Percentiles rank a stretch among this genome's conserved stretches.
phyloP scores from a whole-genome alignment of 2,113 vertebrate species.

The Myanophis thanlyinensis region DNA sequence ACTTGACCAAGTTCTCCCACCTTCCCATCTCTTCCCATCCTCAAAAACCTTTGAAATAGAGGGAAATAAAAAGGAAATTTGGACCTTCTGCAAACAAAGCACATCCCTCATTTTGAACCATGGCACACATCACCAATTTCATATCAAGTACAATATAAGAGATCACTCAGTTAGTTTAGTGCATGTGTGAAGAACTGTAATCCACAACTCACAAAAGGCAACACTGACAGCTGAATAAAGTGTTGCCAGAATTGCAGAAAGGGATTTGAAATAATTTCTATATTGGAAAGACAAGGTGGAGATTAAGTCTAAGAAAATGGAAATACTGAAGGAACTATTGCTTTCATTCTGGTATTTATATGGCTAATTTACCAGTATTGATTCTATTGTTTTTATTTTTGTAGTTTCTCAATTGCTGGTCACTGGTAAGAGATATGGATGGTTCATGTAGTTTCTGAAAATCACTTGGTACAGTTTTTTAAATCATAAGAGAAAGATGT shows the following conservation, averaged over 20 bases:
- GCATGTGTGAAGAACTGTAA: neutral
- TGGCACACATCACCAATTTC: neutral
- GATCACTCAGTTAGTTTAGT: neutral
- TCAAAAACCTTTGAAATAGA: neutral
- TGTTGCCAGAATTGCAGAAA: neutral
- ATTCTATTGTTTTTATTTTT: neutral
- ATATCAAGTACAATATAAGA: constrained; percentile 35
- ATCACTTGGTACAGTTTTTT: neutral
- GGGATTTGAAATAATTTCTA: neutral
- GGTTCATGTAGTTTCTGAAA: neutral
- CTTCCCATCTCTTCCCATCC: neutral
- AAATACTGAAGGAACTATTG: neutral
- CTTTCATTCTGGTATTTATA: neutral
- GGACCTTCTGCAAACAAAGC: neutral
- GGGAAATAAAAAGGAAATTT: neutral
- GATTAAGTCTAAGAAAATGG: neutral
- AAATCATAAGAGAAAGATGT: neutral
- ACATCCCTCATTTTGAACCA: neutral
- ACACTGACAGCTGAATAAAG: neutral
- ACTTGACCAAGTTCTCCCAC: neutral
- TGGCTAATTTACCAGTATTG: neutral
- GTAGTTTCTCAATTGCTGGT: neutral
- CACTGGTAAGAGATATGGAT: neutral
- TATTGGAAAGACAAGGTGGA: neutral
- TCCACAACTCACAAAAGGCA: neutral